Base-by-base conservation (phyloP, 2,113 vertebrate species). In the Thalassoma bifasciatum region DNA sequence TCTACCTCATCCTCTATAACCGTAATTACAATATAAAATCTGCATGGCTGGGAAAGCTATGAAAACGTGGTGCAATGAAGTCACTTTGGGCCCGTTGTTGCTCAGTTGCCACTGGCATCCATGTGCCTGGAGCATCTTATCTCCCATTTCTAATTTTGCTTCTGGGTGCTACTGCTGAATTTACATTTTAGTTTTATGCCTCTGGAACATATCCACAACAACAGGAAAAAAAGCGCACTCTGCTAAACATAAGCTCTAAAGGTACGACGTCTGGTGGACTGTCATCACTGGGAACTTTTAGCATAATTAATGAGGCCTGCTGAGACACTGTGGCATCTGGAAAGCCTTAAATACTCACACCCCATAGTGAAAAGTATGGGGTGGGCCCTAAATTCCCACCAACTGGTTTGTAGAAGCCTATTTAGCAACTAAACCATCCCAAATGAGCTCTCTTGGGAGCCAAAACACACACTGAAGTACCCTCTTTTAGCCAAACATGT, bases 101-200 rank as follows among this genome's bases (percentile, higher is more conserved):
- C 24, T 19, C 34, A 62, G 47, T 8, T 2, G 12, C 66, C 23
- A 37, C 30, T 23, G 59, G 58, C 34, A 53, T 34, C 71, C 57
- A 40, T 53, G 2, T 44, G 34, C 75, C 54, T 47, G 42, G 21
- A 74, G 66, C 60, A 26, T 24, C 49, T 38, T 56, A 17, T 6
- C 46, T 44, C 38, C 49, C 50, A 40, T 46, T 46, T 46, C 69
- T 58, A 30, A 52, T 58, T 66, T 65, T 61, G 61, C 69, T 67
- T 58, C 38, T 11, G 52, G 71, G 69, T 30, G 0, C 24, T 68
- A n/a, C 12, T 30, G 52, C 74, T 46, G 23, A 75, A 82, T 82
- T 75, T 53, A 60, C 71, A 72, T 85, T 64, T 77, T 21, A 44
- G 16, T 40, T 4, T 30, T 60, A 68, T 24, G 23, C 61, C 24